Conservation (phyloP, 2,113 vertebrate species). For the Mesoclemmys tuberculata region DNA sequence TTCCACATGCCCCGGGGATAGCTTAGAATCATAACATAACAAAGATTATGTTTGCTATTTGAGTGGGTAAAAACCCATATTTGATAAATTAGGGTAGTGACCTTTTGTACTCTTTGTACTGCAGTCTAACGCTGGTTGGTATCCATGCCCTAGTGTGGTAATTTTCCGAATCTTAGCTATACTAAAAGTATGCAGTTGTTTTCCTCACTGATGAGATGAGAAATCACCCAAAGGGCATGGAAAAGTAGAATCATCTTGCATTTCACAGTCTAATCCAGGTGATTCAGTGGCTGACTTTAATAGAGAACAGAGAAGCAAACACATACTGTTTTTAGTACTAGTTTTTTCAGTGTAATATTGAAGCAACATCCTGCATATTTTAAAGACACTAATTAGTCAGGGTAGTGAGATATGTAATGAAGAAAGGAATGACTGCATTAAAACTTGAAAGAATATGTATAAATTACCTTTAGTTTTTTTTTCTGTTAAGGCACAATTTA, state of each 20-base stretch:
- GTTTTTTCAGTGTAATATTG: neutral
- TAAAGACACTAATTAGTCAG: neutral
- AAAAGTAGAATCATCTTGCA: neutral
- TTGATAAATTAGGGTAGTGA: neutral
- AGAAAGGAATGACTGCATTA: neutral
- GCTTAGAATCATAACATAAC: neutral
- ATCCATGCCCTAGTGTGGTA: neutral
- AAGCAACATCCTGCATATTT: neutral
- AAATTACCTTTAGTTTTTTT: neutral
- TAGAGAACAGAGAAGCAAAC: neutral
- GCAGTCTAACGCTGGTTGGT: constrained; percentile 11
- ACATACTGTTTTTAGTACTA: neutral
- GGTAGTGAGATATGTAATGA: neutral
- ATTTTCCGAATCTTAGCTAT: constrained; percentile 15
- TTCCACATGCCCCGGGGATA: neutral
- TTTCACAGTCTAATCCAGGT: constrained; percentile 2
- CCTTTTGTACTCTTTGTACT: constrained; percentile 16
- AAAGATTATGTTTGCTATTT: neutral
- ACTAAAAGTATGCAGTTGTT: neutral
- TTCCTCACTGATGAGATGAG: neutral
- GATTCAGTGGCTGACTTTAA: neutral
- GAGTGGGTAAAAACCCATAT: neutral
- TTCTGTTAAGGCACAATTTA: neutral
- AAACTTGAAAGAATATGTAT: neutral
- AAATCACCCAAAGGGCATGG: constrained; percentile 3